Evolutionary conservation across 2,888 invertebrate species (phyloP).

Genomic region (Rutpela maculata): DNA sequence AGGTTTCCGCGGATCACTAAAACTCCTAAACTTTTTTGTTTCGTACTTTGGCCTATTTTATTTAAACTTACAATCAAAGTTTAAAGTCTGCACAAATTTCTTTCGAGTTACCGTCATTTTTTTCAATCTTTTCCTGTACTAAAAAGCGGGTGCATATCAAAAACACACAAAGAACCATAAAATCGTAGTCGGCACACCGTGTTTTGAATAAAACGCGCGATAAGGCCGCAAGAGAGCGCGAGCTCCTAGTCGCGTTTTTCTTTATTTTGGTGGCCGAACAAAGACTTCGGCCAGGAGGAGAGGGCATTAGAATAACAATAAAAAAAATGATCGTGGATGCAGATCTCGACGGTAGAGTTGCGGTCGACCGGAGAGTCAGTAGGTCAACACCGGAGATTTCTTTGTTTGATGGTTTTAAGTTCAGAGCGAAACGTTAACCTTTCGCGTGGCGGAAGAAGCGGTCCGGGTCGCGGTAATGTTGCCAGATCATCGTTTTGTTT

Average conservation of each 20-base stretch:
- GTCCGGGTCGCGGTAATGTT: slow-evolving; percentile 28
- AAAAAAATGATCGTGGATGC: slow-evolving; percentile 41
- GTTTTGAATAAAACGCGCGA: background rate
- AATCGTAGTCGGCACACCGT: background rate
- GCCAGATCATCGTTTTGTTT: slow-evolving; percentile 16
- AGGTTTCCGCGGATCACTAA: too few relatives aligned
- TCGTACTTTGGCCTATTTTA: too few relatives aligned
- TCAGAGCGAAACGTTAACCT: slow-evolving; percentile 68
- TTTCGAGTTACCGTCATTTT: too few relatives aligned
- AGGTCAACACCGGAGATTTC: slow-evolving; percentile 53
- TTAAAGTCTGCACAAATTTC: too few relatives aligned
- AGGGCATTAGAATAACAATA: slow-evolving; percentile 47
- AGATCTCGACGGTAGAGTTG: slow-evolving; percentile 38
- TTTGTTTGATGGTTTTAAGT: slow-evolving; percentile 64
- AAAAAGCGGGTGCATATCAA: background rate
- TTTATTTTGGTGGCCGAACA: slow-evolving; percentile 22
- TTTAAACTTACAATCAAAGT: too few relatives aligned
- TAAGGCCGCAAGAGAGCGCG: background rate
- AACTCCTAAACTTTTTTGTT: too few relatives aligned
- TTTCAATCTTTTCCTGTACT: too few relatives aligned
- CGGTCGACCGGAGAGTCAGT: slow-evolving; percentile 46
- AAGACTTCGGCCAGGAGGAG: slow-evolving; percentile 18
- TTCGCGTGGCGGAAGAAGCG: slow-evolving; percentile 53
- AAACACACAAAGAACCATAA: background rate
- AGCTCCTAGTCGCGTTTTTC: background rate